Conservation (phyloP, 2,113 vertebrate genomes). For the Saccopteryx leptura region DNA sequence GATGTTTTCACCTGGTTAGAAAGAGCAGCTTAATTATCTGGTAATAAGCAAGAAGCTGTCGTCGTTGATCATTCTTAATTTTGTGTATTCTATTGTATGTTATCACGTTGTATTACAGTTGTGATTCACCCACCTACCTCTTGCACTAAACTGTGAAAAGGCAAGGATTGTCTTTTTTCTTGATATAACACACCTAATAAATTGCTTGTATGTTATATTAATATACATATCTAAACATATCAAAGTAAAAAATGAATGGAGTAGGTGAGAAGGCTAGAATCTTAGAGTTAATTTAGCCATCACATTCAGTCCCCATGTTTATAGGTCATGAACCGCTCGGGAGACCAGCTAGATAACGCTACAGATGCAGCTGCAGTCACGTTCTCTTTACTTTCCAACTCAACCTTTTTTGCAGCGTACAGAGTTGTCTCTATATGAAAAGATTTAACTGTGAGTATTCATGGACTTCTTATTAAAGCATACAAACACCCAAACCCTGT, state of each 20-base stretch:
- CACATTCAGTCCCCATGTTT: not conserved
- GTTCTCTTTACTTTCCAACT: not conserved
- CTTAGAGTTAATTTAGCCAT: not conserved
- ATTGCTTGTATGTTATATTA: not conserved
- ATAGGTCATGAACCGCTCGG: not conserved
- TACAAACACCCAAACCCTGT: not conserved
- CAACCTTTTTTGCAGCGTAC: not conserved
- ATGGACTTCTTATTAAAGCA: not conserved
- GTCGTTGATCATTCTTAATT: not conserved
- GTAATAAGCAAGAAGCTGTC: not conserved
- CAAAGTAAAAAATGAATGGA: not conserved
- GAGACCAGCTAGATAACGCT: not conserved
- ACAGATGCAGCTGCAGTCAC: not conserved
- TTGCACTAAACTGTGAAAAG: not conserved
- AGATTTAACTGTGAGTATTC: not conserved
- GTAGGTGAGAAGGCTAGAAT: not conserved
- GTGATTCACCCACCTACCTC: not conserved
- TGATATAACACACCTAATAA: not conserved
- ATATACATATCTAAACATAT: not conserved
- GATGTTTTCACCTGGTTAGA: not conserved
- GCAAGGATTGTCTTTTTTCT: not conserved
- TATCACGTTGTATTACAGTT: not conserved
- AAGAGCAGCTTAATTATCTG: not conserved
- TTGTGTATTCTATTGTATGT: constrained; percentile 6
- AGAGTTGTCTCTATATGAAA: not conserved